Evolutionary conservation across 2,888 invertebrate species (phyloP).

Genomic region (Aleiodes testaceus): DNA sequence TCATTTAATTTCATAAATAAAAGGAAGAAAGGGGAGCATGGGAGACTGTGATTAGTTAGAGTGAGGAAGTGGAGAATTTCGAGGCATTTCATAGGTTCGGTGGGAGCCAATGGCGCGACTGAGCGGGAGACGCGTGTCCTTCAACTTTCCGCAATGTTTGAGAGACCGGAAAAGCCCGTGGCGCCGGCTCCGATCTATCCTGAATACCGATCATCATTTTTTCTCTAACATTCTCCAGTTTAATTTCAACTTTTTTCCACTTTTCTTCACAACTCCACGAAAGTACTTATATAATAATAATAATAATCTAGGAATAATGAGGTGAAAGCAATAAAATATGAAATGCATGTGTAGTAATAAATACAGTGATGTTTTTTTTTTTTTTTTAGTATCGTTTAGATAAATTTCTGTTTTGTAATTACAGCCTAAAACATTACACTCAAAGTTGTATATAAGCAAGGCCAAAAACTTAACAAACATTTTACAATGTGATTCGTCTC

Average conservation of each 20-base stretch:
- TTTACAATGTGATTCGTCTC: constrained; percentile 66
- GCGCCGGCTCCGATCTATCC: not conserved
- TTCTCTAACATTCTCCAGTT: not conserved
- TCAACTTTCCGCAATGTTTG: not conserved
- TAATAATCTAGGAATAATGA: no score
- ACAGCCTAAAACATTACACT: constrained; percentile 71
- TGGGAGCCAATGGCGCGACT: not conserved
- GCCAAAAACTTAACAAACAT: constrained; percentile 73
- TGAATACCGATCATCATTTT: constrained; percentile 16
- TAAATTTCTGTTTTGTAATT: constrained; percentile 68
- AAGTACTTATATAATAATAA: no score
- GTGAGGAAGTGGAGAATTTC: not conserved
- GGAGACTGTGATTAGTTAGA: not conserved
- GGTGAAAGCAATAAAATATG: constrained; percentile 28
- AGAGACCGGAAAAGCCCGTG: not conserved
- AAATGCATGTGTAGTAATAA: constrained; percentile 30
- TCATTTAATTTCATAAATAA: not conserved
- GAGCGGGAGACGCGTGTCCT: constrained; percentile 6
- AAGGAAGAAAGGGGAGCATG: not conserved
- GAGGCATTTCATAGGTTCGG: not conserved
- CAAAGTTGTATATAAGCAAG: constrained; percentile 69
- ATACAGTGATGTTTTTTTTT: constrained; percentile 45
- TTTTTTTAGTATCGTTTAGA: constrained; percentile 64
- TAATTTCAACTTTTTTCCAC: no score
- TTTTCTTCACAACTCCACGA: no score